Evolutionary conservation across 2,113 vertebrate species (phyloP).

Genomic region (Anthoscopus minutus): DNA sequence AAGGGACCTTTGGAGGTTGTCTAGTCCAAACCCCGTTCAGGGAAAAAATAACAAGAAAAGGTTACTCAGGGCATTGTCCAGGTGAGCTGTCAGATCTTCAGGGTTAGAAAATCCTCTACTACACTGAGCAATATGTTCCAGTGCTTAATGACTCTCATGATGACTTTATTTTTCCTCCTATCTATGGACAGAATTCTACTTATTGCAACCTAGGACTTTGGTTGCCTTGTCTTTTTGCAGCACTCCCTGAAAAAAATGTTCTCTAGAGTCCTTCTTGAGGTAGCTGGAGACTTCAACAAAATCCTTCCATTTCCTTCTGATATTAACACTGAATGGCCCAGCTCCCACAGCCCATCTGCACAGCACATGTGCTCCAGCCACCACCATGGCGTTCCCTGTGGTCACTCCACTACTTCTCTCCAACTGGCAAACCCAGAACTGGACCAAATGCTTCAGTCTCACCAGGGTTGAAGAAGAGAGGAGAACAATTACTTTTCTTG

Average conservation of each 20-base stretch:
- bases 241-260: background rate
- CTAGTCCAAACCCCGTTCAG: background rate
- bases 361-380: background rate
- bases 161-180: background rate
- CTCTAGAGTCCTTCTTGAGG: background rate
- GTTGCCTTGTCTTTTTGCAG: background rate
- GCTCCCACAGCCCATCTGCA: rapidly evolving
- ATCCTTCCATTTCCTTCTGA: background rate
- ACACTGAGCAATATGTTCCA: background rate
- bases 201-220: background rate
- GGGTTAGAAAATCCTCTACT: background rate
- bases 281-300: background rate
- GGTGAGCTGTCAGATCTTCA: background rate
- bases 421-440: background rate
- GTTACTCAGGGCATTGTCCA: background rate
- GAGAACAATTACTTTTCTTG: background rate
- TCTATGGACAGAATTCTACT: background rate
- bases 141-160: background rate
- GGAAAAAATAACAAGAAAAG: background rate
- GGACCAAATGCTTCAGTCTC: background rate
- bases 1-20: background rate
- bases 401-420: rapidly evolving
- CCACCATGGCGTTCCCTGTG: background rate
- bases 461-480: background rate
- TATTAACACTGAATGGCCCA: background rate